Conservation (phyloP, 2,888 invertebrate genomes). For the Trichogramma evanescens region DNA sequence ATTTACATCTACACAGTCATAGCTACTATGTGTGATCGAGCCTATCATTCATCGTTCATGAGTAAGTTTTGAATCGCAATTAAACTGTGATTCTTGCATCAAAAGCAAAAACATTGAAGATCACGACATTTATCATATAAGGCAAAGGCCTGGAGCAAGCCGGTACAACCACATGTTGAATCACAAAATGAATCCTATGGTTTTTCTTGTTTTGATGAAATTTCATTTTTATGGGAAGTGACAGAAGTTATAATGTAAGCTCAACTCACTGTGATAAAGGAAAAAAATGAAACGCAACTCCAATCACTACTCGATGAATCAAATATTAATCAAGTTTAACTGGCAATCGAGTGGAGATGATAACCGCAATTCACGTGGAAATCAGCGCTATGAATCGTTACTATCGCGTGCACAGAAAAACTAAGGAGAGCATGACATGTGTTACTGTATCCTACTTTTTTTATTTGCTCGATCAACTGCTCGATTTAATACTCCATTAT, state of each 20-base stretch:
- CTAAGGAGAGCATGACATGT: too few species aligned
- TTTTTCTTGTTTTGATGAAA: slow-evolving; percentile 18
- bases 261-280: slow-evolving; percentile 3
- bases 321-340: slow-evolving; percentile 27
- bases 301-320: slow-evolving; percentile 39
- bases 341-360: slow-evolving; percentile 39
- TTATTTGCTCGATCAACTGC: too few species aligned
- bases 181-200: slow-evolving; percentile 21
- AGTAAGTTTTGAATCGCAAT: background rate
- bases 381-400: too few species aligned
- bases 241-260: slow-evolving; percentile 13
- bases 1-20: slow-evolving; percentile 6
- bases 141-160: slow-evolving; percentile 45
- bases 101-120: background rate
- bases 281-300: slow-evolving; percentile 42
- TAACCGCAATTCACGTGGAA: background rate
- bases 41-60: slow-evolving; percentile 16
- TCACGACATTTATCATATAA: slow-evolving; percentile 16
- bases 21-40: slow-evolving; percentile 12
- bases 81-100: background rate
- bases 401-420: too few species aligned
- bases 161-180: slow-evolving; percentile 43
- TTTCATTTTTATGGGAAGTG: background rate
- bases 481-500: too few species aligned
- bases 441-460: too few species aligned